These are phyloP conservation scores for Cephus nigrinus DNA, from an alignment of 2,888 invertebrate genomes.

Conservation along the genomic window DNA sequence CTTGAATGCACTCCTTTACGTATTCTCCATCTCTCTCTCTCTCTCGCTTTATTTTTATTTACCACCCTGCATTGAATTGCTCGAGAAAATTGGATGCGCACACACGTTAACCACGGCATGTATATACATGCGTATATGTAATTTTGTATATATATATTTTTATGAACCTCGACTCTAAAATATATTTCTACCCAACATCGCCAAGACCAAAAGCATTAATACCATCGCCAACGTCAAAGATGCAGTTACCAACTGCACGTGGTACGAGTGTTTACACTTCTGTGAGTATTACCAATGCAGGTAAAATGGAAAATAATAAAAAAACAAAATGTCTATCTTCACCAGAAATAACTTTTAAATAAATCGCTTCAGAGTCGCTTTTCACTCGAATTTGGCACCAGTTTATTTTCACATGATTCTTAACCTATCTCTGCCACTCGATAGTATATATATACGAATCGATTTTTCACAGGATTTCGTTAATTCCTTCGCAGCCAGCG, in stretches of 20 bases:
- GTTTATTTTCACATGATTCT: background rate
- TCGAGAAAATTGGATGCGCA: conserved; percentile 15
- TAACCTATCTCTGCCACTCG: background rate
- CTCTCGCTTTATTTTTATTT: background rate
- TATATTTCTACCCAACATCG: background rate
- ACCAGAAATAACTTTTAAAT: background rate
- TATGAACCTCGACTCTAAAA: background rate
- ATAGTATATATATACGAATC: background rate
- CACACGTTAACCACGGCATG: background rate
- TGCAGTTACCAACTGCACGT: background rate
- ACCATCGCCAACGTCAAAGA: background rate
- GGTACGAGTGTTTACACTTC: background rate
- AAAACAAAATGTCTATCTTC: too few relatives aligned
- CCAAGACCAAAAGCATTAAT: background rate
- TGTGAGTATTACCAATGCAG: background rate
- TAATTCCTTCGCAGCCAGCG: background rate
- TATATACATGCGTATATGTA: conserved; percentile 5
- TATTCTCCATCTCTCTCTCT: conserved; percentile 12
- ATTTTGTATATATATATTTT: background rate
- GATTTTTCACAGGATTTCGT: background rate
- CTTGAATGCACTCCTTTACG: background rate
- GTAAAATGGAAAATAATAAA: background rate
- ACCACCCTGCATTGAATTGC: conserved; percentile 5
- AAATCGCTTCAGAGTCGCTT: too few relatives aligned
- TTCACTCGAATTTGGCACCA: background rate